Base-by-base conservation (phyloP, 2,797 vertebrate species). In the Sphenodon punctatus region DNA sequence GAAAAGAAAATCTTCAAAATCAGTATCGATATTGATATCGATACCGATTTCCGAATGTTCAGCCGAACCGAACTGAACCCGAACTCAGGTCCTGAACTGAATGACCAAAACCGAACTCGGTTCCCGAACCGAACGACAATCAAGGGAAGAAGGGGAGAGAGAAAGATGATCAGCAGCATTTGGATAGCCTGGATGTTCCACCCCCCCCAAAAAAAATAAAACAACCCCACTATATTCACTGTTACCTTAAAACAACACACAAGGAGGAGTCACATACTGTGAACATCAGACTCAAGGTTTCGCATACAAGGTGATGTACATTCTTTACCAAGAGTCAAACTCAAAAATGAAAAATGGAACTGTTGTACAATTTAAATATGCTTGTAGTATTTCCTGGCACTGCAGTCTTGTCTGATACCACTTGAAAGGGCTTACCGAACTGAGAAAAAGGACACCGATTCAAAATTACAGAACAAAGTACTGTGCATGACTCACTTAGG, bases 281-380 rank as follows among this genome's bases (percentile, higher is more conserved):
- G 68, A 59, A 48, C 42, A 66, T 49, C 34, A 39, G 42, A 39
- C 27, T 56, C 59, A 55, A 63, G 32, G 46, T 12, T 64, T 67
- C 64, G 49, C 66, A 42, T 72, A 49, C 58, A 51, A 34, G 39
- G 79, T 72, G 65, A 58, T 23, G 72, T 42, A 46, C 17, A 27
- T 36, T 66, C 53, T n/a, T n/a, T 34, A 71, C 72, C 34, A 65
- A 32, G 22, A 65, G 53, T 48, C 45, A 71, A 72, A 41, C 22
- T 7, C 34, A 79, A 32, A 36, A 79, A 65, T 79, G 77, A 79
- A 72, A 79, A 79, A 79, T 79, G 68, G 77, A 51, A 58, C 38
- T 66, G 77, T 59, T 51, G 5, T 34, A 23, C 67, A 46, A 39
- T 66, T 79, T 79, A 65, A 72, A 79, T 66, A 72, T 36, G 39